Evolutionary conservation across 2,113 vertebrate genomes (phyloP).

Genomic region (Sardina pilchardus): DNA sequence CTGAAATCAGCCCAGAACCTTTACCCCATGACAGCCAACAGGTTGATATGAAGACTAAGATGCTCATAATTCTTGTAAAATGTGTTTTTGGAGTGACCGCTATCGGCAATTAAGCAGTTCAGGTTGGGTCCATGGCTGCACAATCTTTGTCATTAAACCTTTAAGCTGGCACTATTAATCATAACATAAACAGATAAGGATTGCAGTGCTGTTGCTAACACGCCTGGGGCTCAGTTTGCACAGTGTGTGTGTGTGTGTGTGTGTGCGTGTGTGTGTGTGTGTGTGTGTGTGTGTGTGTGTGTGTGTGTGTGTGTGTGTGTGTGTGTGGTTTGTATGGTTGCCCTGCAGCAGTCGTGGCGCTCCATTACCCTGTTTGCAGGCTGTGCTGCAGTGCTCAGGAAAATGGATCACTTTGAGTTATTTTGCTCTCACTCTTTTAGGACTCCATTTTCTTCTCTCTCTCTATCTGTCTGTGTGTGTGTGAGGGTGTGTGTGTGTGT

Average conservation of each 20-base stretch:
- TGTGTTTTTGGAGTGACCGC: neutral
- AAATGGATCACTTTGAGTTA: neutral
- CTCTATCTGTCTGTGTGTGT: neutral
- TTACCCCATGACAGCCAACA: neutral
- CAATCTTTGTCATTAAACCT: neutral
- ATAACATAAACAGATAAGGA: neutral
- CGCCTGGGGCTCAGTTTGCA: neutral
- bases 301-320: neutral
- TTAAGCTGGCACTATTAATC: neutral
- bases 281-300: neutral
- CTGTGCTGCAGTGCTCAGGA: neutral
- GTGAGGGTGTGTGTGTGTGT: neutral
- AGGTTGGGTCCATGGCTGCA: neutral
- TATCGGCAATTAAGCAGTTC: neutral
- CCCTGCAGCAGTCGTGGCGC: neutral
- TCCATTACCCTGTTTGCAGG: neutral
- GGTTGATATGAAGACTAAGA: neutral
- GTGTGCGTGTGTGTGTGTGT: neutral
- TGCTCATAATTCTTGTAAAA: neutral
- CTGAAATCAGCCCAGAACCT: neutral
- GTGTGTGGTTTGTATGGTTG: neutral
- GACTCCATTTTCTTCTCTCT: neutral
- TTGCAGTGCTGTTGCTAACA: neutral
- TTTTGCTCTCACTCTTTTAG: neutral
- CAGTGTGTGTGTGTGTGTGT: conserved; percentile 8